Conservation (phyloP, 2,113 vertebrate species). For the Lamprotornis superbus region DNA sequence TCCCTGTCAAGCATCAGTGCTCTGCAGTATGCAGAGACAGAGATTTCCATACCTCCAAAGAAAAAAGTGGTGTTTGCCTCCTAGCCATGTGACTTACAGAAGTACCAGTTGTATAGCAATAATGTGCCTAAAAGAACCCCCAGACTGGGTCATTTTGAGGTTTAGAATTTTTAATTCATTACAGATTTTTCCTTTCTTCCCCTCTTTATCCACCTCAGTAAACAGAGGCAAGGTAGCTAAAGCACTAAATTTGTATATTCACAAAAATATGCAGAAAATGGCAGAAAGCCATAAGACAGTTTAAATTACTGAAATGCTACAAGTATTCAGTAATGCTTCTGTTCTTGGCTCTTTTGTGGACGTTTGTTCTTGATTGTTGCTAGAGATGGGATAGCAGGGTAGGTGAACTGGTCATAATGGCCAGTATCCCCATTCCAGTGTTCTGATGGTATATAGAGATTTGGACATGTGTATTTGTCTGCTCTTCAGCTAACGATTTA, state of each 20-base stretch:
- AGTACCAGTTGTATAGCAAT: not conserved
- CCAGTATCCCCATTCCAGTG: not conserved
- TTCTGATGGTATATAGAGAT: not conserved
- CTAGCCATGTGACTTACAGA: not conserved
- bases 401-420: not conserved
- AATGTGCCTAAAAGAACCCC: not conserved
- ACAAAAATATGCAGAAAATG: not conserved
- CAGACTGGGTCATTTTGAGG: not conserved
- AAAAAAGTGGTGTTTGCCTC: not conserved
- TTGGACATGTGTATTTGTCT: not conserved
- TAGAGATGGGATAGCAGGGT: not conserved
- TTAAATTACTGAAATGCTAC: not conserved
- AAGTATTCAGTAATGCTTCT: not conserved
- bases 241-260: not conserved
- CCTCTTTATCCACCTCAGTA: not conserved
- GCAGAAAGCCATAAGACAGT: not conserved
- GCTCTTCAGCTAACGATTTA: not conserved
- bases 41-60: not conserved
- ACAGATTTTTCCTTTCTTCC: not conserved
- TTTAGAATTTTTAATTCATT: not conserved
- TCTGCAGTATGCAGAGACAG: not conserved
- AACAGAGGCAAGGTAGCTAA: not conserved
- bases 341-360: not conserved
- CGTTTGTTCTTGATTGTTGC: not conserved
- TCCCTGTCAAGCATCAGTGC: not conserved